A percentile compares a stretch with the other conserved stretches of the same genome.
Evolutionary conservation across 2,888 invertebrate species (phyloP).

Genomic region (Augochlorella aurata): DNA sequence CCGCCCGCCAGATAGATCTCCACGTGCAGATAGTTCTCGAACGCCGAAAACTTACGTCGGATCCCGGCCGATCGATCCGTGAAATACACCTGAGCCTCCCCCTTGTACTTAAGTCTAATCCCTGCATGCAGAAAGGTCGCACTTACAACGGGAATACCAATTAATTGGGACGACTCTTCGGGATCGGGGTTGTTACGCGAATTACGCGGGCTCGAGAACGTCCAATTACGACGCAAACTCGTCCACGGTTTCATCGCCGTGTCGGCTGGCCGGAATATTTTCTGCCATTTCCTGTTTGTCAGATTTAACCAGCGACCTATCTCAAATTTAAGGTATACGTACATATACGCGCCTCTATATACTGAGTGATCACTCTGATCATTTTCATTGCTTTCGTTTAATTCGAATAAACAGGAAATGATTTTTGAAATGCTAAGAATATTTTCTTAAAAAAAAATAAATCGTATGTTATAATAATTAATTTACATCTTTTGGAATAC

Average conservation of each 20-base stretch:
- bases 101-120: conserved; percentile 73
- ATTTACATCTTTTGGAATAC: too few relatives aligned
- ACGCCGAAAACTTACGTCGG: conserved; percentile 69
- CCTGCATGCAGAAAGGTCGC: conserved; percentile 60
- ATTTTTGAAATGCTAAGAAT: too few relatives aligned
- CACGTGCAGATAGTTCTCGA: conserved; percentile 72
- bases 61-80: conserved; percentile 75
- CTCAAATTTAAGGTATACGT: too few relatives aligned
- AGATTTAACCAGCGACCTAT: not conserved
- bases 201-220: not conserved
- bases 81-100: conserved; percentile 75
- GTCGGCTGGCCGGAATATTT: not conserved
- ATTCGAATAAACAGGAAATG: too few relatives aligned
- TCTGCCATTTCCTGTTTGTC: not conserved
- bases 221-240: not conserved
- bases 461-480: too few relatives aligned
- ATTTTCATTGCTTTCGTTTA: too few relatives aligned
- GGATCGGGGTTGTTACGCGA: not conserved
- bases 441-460: too few relatives aligned
- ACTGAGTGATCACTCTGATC: too few relatives aligned
- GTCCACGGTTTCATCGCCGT: not conserved
- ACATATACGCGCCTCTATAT: too few relatives aligned
- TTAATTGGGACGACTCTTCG: conserved; percentile 5
- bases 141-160: not conserved
- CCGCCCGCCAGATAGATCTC: conserved; percentile 71